phyloP scores from a whole-genome alignment of 2,888 invertebrate genomes.

The Caenorhabditis sp. region DNA sequence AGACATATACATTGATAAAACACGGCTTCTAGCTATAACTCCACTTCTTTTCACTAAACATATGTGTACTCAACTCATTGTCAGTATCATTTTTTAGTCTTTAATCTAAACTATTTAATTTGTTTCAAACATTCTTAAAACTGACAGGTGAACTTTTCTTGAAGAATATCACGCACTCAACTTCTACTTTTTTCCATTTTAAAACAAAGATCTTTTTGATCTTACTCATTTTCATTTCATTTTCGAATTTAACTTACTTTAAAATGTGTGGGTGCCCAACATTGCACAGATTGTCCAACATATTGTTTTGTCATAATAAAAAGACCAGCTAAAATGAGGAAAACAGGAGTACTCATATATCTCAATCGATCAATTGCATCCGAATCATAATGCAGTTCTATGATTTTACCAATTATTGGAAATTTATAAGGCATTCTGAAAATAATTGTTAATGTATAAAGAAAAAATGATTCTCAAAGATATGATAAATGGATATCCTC shows the following conservation, averaged over 20 bases:
- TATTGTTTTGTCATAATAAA: conserved; percentile 70
- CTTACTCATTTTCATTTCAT: too few species aligned
- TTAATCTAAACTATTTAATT: too few species aligned
- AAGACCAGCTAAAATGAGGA: conserved; percentile 27
- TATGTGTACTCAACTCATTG: too few species aligned
- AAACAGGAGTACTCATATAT: conserved; percentile 38
- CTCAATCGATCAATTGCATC: conserved; percentile 43
- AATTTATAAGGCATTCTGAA: conserved; percentile 19
- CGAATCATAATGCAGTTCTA: conserved; percentile 40
- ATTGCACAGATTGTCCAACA: conserved; percentile 74
- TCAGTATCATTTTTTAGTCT: too few species aligned
- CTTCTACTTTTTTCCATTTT: too few species aligned
- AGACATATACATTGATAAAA: too few species aligned
- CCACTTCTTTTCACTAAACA: too few species aligned
- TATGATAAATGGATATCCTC: not conserved
- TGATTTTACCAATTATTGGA: conserved; percentile 1
- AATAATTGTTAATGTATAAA: not conserved
- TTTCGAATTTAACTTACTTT: conserved; percentile 19
- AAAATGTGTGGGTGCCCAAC: conserved; percentile 70
- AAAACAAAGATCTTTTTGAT: too few species aligned
- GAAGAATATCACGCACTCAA: too few species aligned
- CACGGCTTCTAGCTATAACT: too few species aligned
- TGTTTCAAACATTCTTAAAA: too few species aligned
- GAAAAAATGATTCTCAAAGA: not conserved
- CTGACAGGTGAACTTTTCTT: too few species aligned